A percentile compares a stretch with the other conserved stretches of the same genome.
These are phyloP conservation scores for Sorex maritimensis DNA, from an alignment of 2,797 vertebrate species.

Conservation along the genomic window DNA sequence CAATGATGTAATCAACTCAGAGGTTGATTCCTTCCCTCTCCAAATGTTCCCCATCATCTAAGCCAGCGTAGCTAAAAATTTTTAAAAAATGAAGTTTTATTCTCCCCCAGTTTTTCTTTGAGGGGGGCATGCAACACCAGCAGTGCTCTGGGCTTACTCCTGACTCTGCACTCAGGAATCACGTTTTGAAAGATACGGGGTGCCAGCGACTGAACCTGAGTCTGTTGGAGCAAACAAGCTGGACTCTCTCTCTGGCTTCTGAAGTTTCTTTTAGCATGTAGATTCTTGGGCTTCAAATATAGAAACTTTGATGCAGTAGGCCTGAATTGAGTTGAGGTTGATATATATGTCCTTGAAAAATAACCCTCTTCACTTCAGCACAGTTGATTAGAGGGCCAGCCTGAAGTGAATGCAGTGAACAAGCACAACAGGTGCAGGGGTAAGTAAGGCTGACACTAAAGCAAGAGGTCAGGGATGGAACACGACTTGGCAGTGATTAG, in stretches of 20 bases:
- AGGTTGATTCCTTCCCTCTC: neutral
- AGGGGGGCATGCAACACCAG: too few relatives aligned
- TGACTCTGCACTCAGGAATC: too few relatives aligned
- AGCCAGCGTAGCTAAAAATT: neutral
- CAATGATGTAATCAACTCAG: neutral
- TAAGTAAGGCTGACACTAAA: neutral
- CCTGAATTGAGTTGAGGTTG: neutral
- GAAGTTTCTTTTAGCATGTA: neutral
- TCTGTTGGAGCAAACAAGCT: too few relatives aligned
- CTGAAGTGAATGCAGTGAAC: neutral
- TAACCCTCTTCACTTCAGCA: neutral
- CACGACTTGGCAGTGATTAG: neutral
- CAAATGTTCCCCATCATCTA: neutral
- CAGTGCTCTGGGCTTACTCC: too few relatives aligned
- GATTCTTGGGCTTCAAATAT: neutral
- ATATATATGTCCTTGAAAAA: neutral
- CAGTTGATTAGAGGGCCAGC: neutral
- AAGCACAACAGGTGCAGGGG: neutral
- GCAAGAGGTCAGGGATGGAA: neutral
- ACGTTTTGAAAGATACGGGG: too few relatives aligned
- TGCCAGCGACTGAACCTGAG: too few relatives aligned
- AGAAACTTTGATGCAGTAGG: neutral
- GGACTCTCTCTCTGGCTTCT: too few relatives aligned
- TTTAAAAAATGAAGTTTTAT: neutral
- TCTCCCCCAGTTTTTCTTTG: too few relatives aligned